Percentiles rank a stretch among this genome's conserved stretches.
Evolutionary conservation across 2,888 invertebrate species (phyloP).

Genomic region (Oscheius sp.): DNA sequence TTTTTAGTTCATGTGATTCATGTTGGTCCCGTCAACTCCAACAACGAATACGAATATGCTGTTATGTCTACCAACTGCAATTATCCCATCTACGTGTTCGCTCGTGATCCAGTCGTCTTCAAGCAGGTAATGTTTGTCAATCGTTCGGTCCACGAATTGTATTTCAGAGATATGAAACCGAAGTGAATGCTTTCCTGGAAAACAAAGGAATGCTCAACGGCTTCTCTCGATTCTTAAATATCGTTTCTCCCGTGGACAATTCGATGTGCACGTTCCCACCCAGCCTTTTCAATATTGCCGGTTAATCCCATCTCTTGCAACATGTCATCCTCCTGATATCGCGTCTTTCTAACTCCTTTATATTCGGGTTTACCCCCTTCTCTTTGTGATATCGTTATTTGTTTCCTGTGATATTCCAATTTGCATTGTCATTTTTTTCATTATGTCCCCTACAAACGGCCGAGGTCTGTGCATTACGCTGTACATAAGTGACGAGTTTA

Average conservation of each 20-base stretch:
- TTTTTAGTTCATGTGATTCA: conserved; percentile 72
- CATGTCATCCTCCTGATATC: neutral
- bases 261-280: conserved; percentile 73
- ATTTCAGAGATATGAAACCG: conserved; percentile 66
- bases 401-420: neutral
- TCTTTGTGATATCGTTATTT: conserved; percentile 4
- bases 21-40: conserved; percentile 67
- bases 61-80: conserved; percentile 73
- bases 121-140: conserved; percentile 62
- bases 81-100: conserved; percentile 73
- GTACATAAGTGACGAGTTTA: conserved; percentile 29
- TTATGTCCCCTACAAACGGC: conserved; percentile 14
- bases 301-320: conserved; percentile 39
- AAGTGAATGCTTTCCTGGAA: conserved; percentile 67
- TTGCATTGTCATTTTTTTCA: neutral
- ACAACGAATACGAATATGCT: conserved; percentile 72
- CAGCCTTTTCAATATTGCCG: conserved; percentile 70
- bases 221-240: conserved; percentile 71
- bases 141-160: neutral
- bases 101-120: conserved; percentile 71
- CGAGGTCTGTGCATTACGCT: conserved; percentile 37
- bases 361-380: conserved; percentile 25
- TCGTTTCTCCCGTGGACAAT: conserved; percentile 72
- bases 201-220: conserved; percentile 71
- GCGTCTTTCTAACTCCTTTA: conserved; percentile 20